These are phyloP conservation scores for Cherax quadricarinatus DNA, from an alignment of 1,140 invertebrate species.

Conservation along the genomic window DNA sequence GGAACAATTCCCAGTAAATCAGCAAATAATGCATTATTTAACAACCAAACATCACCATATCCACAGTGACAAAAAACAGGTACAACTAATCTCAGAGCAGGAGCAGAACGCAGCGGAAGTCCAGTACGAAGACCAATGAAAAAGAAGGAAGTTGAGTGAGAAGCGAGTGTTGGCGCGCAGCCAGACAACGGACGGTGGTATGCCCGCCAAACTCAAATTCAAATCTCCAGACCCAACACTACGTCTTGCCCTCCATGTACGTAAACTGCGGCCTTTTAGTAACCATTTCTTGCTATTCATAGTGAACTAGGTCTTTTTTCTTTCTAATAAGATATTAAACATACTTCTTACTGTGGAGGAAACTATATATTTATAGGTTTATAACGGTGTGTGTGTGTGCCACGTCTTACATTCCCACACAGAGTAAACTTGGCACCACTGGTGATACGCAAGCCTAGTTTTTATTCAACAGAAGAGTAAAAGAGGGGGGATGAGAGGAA, in stretches of 20 bases:
- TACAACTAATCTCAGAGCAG: neutral
- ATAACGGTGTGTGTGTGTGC: neutral
- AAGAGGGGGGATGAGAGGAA: neutral
- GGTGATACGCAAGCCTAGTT: neutral
- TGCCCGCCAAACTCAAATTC: slow-evolving; percentile 24
- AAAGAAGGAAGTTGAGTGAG: neutral
- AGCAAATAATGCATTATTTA: neutral
- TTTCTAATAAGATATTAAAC: too few species aligned
- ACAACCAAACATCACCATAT: too few species aligned
- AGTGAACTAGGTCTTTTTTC: too few species aligned
- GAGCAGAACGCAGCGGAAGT: neutral
- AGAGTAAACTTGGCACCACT: neutral
- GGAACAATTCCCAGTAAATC: neutral
- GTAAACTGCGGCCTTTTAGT: too few species aligned
- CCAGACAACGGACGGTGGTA: slow-evolving; percentile 18
- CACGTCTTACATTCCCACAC: neutral
- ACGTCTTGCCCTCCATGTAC: neutral
- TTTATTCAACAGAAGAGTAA: neutral
- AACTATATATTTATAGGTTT: neutral
- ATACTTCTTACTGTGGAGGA: too few species aligned
- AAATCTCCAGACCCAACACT: neutral
- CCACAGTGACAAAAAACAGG: too few species aligned
- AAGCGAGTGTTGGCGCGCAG: neutral
- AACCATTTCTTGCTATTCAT: too few species aligned
- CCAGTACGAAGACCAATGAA: neutral